Evolutionary conservation across 2,113 vertebrate species (phyloP).

Genomic region (Pelodiscus sinensis): DNA sequence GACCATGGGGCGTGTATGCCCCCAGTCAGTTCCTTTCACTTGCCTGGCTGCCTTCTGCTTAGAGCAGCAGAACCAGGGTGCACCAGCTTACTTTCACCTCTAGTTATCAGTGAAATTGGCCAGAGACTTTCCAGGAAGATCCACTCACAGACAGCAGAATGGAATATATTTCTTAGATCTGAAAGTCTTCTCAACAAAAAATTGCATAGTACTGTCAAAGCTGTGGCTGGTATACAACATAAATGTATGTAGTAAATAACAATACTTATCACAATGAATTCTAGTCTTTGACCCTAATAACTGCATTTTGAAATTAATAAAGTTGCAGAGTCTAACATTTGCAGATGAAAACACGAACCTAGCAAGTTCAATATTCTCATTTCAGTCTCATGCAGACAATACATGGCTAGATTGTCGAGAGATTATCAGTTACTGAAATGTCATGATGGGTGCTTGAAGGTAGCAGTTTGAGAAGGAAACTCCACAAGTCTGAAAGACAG

Average conservation of each 20-base stretch:
- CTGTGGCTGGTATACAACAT: slow-evolving; percentile 73
- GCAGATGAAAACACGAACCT: slow-evolving; percentile 61
- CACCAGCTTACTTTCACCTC: too few relatives aligned
- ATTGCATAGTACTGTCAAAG: slow-evolving; percentile 73
- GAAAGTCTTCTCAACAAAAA: slow-evolving; percentile 67
- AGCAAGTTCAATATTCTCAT: slow-evolving; percentile 52
- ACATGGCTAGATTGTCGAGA: slow-evolving; percentile 26
- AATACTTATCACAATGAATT: slow-evolving; percentile 71
- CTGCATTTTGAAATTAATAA: slow-evolving; percentile 66
- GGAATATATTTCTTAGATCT: slow-evolving; percentile 74
- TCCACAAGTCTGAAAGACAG: neutral
- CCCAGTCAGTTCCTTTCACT: too few relatives aligned
- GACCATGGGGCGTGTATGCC: too few relatives aligned
- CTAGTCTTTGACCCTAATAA: slow-evolving; percentile 73
- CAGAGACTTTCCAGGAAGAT: slow-evolving; percentile 71
- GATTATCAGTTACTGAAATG: slow-evolving; percentile 44
- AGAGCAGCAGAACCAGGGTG: too few relatives aligned
- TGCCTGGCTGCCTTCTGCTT: too few relatives aligned
- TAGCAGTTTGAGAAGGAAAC: neutral
- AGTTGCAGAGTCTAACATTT: slow-evolving; percentile 64
- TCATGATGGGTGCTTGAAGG: neutral
- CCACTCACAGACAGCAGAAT: slow-evolving; percentile 74
- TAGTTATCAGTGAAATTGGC: slow-evolving; percentile 57
- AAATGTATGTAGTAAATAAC: slow-evolving; percentile 76
- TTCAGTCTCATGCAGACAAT: slow-evolving; percentile 48